Percentiles rank a stretch among this genome's conserved stretches.
phyloP scores from a whole-genome alignment of 2,113 vertebrate species.

The Phyllostomus hastatus region DNA sequence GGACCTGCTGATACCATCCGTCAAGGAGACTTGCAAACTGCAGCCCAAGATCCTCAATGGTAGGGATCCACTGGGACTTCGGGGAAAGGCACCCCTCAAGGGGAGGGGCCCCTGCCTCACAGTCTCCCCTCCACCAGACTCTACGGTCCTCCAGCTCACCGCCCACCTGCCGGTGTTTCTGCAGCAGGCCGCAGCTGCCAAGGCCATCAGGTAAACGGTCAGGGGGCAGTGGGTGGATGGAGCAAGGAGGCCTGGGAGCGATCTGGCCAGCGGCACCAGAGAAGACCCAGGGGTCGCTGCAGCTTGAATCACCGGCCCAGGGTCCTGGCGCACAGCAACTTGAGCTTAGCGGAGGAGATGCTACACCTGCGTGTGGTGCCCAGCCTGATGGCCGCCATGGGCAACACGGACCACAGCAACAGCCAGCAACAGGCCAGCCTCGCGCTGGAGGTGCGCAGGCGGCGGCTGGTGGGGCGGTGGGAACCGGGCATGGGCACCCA shows the following conservation, averaged over 20 bases:
- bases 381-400: conserved; percentile 83
- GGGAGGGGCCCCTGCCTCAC: not conserved
- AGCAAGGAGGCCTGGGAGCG: not conserved
- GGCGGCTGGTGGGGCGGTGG: fast-evolving
- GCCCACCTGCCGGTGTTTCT: conserved; percentile 76
- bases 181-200: conserved; percentile 89
- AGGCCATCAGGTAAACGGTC: conserved; percentile 79
- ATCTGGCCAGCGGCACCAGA: not conserved
- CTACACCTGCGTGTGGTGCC: conserved; percentile 83
- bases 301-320: conserved; percentile 67
- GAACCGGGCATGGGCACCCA: fast-evolving
- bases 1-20: conserved; percentile 77
- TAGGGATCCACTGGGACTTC: not conserved
- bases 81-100: fast-evolving
- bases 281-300: not conserved
- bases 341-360: conserved; percentile 81
- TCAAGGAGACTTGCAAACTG: conserved; percentile 43
- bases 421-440: conserved; percentile 87
- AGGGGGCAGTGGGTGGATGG: not conserved
- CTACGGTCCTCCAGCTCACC: not conserved
- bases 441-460: conserved; percentile 81
- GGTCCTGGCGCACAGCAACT: conserved; percentile 78
- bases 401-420: conserved; percentile 85
- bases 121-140: conserved; percentile 32
- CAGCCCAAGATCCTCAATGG: conserved; percentile 37